Base-by-base conservation (phyloP, 2,888 invertebrate species). In the Tachina lurida region DNA sequence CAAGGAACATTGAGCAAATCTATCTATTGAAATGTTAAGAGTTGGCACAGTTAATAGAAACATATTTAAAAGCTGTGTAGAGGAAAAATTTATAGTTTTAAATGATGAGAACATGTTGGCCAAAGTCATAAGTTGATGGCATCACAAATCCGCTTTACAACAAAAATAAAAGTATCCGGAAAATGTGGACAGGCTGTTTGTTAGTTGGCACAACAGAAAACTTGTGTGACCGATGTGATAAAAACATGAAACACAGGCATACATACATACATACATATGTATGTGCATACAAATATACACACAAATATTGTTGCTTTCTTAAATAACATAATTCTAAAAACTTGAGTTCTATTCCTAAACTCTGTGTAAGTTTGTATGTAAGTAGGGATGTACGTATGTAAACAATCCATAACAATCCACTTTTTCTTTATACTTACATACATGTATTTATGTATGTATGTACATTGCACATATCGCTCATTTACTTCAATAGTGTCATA, bases 111-210 rank as follows among this genome's bases (percentile, higher is more conserved):
- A 83, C 86, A 60, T 65, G 75, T 47, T 76, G 73, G 63, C 75
- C 58, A 79, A 49, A 75, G 39, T 78, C 54, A 75, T 70, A 75
- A 75, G 67, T 43, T 75, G 58, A 84, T 65, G 75, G 75, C 49
- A 73, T 68, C 54, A 79, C 54, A 86, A 86, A 80, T 86, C 83
- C 79, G 86, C 73, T 80, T 86, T 86, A 73, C 45, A 77, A 80
- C 71, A 86, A 86, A 71, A 86, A 76, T 76, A 76, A 58, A 83
- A 83, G 80, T 76, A 86, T 80, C 79, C 83, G 76, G 86, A 83
- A 83, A 80, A 83, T 83, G 83, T 83, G 73, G 22, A 79, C 56
- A 75, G 54, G 22, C 70, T 7, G 31, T 2, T 7, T 31, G 31
- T 31, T 31, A 63, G 49, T 47, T 45, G 17, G 60, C 10, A 52